Evolutionary conservation across 2,797 vertebrate genomes (phyloP), one percentile per base, ranked within the genome.

Genomic region (Threskiornis aethiopicus): DNA sequence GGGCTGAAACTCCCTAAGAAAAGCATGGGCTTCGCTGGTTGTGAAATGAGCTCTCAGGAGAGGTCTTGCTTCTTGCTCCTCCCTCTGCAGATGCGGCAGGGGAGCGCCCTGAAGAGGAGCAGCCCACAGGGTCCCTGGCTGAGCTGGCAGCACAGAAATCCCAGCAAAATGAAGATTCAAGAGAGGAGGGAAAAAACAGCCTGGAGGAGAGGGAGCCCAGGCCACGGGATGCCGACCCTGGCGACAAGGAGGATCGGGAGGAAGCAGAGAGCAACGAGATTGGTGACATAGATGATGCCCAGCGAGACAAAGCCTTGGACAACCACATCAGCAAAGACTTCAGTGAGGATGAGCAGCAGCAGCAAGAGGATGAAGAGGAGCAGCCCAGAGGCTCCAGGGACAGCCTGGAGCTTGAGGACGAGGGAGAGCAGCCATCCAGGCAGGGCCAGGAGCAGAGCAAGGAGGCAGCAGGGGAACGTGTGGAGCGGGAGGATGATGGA

Each of bases 111-210:
- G 73, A 93, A 76, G 97, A 94, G 11, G 90, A 84, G 62, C 84
- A 91, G 31, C 89, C 71, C 44, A 90, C 80, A 0, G 82, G 20
- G 35, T 89, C 96, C 42, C 61, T 96, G 77, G 51, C 81, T 59
- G 93, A 96, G 79, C 70, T 70, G 41, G 41, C 58, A 82, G 81
- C 51, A 47, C 96, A 96, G 79, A 93, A 94, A 46, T 41, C 54
- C 26, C 88, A 86, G 71, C n/a, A 93, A 81, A 97, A 97, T 10
- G 95, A 96, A 8, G 31, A 96, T 35, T 92, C 93, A 25, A 85
- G 71, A 87, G 97, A 97, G 9, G 51, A 96, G 6, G 51, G 52
- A 7, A 96, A 96, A 84, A 97, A 96, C 61, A 96, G 83, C 62
- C 67, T 81, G 28, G 95, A 96, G 28, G 89, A 95, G 22, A 81